Evolutionary conservation across 2,113 vertebrate species (phyloP).

Genomic region (Gallinago undulata): DNA sequence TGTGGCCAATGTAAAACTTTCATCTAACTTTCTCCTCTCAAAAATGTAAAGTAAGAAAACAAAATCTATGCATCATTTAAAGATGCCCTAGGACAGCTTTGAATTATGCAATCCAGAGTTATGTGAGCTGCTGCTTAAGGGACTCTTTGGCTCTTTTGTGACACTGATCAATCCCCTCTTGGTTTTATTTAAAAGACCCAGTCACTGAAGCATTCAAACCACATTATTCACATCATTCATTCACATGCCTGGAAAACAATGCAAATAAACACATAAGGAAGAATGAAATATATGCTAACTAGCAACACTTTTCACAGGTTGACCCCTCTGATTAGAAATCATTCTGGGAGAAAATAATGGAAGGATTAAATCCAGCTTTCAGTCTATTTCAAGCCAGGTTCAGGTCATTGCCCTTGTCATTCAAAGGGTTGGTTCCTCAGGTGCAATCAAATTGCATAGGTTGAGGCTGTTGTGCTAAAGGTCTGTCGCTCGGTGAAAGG

Average conservation of each 20-base stretch:
- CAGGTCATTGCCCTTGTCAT: not conserved
- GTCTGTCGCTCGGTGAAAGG: not conserved
- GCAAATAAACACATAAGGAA: conserved; percentile 56
- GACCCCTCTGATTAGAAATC: conserved; percentile 46
- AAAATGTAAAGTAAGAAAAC: conserved; percentile 70
- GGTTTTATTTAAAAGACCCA: conserved; percentile 52
- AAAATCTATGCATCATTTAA: conserved; percentile 79
- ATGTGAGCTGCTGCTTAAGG: conserved; percentile 68
- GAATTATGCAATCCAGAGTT: conserved; percentile 74
- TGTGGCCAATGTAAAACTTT: conserved; percentile 2
- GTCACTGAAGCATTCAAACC: conserved; percentile 45
- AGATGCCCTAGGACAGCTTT: conserved; percentile 71
- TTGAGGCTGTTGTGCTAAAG: not conserved
- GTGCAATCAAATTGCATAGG: not conserved
- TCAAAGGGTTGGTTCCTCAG: not conserved
- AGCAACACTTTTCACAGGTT: conserved; percentile 60
- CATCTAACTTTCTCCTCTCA: conserved; percentile 47
- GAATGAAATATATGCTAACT: conserved; percentile 62
- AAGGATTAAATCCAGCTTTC: conserved; percentile 61
- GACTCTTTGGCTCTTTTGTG: conserved; percentile 58
- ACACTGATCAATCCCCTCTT: conserved; percentile 53
- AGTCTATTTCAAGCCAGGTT: conserved; percentile 50
- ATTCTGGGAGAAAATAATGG: conserved; percentile 44
- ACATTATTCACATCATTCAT: conserved; percentile 32
- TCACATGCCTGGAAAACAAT: conserved; percentile 62